These are phyloP conservation scores for Dinoponera quadriceps DNA, from an alignment of 1,140 invertebrate genomes.

Conservation along the genomic window DNA sequence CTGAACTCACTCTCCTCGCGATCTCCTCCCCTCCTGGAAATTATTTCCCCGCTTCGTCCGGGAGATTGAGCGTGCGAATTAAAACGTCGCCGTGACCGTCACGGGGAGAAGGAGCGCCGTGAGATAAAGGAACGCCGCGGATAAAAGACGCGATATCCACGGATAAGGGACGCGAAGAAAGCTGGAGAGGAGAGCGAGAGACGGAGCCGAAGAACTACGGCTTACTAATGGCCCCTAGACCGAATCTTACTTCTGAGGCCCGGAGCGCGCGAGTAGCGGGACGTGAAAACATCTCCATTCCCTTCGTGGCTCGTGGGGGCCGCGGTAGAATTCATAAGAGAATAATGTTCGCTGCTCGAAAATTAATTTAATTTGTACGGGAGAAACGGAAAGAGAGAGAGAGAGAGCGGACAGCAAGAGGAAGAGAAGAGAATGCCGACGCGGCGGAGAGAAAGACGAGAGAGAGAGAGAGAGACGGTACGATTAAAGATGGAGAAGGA, in stretches of 20 bases:
- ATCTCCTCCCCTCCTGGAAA: background rate
- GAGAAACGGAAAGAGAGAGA: slow-evolving; percentile 53
- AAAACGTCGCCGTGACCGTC: slow-evolving; percentile 20
- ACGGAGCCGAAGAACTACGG: slow-evolving; percentile 45
- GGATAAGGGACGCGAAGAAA: slow-evolving; percentile 40
- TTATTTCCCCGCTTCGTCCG: background rate
- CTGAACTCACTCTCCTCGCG: too few relatives aligned
- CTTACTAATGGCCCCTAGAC: slow-evolving; percentile 64
- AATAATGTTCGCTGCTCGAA: slow-evolving; percentile 75
- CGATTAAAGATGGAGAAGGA: slow-evolving; percentile 27
- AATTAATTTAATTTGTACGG: slow-evolving; percentile 81
- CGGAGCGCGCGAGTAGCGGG: slow-evolving; percentile 35
- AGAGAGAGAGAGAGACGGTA: background rate
- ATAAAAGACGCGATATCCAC: slow-evolving; percentile 44
- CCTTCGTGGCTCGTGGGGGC: slow-evolving; percentile 51
- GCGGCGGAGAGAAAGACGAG: background rate
- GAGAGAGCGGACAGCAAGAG: background rate
- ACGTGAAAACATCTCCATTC: slow-evolving; percentile 78
- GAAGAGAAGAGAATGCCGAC: slow-evolving; percentile 14
- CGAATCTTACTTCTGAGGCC: slow-evolving; percentile 36
- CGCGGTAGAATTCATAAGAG: slow-evolving; percentile 76
- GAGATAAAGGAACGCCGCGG: slow-evolving; percentile 5
- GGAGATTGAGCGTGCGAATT: slow-evolving; percentile 19
- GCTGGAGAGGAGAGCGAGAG: slow-evolving; percentile 56
- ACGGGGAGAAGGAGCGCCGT: slow-evolving; percentile 10